These are phyloP conservation scores for Toxotes jaculatrix DNA, from an alignment of 2,113 vertebrate genomes.

Conservation along the genomic window DNA sequence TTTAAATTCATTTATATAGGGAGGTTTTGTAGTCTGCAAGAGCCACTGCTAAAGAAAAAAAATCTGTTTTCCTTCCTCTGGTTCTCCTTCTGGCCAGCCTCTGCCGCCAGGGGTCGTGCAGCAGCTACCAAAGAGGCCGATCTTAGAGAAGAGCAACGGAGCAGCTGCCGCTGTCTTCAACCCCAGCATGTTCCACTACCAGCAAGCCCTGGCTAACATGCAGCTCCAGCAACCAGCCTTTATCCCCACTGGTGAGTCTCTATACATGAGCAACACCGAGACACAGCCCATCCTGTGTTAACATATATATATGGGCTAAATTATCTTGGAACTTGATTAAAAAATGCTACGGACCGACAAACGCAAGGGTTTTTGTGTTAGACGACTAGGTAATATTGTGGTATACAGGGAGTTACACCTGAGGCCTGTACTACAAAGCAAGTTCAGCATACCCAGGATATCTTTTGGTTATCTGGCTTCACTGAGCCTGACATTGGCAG, in stretches of 20 bases:
- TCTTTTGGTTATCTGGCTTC: too few species aligned
- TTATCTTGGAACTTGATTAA: constrained; percentile 1
- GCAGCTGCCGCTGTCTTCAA: constrained; percentile 90
- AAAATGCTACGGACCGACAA: background rate
- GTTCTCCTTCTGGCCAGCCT: constrained; percentile 67
- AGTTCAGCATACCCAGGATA: too few species aligned
- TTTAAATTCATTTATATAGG: background rate
- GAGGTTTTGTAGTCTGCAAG: background rate
- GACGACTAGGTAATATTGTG: background rate
- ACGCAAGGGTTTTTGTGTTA: background rate
- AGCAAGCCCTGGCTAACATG: constrained; percentile 97
- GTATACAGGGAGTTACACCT: background rate
- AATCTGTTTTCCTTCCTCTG: background rate
- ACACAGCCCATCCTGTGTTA: background rate
- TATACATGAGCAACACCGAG: background rate
- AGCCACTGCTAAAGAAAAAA: background rate
- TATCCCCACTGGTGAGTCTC: constrained; percentile 92
- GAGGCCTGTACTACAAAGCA: too few species aligned
- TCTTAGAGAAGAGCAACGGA: constrained; percentile 95
- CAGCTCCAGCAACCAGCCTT: constrained; percentile 94
- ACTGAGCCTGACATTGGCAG: too few species aligned
- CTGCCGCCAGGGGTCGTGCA: constrained; percentile 88
- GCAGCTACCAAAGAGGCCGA: constrained; percentile 94
- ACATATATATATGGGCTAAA: background rate
- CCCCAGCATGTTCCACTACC: constrained; percentile 97